Conservation (phyloP, 1,140 invertebrate genomes). For the Drosophila busckii region DNA sequence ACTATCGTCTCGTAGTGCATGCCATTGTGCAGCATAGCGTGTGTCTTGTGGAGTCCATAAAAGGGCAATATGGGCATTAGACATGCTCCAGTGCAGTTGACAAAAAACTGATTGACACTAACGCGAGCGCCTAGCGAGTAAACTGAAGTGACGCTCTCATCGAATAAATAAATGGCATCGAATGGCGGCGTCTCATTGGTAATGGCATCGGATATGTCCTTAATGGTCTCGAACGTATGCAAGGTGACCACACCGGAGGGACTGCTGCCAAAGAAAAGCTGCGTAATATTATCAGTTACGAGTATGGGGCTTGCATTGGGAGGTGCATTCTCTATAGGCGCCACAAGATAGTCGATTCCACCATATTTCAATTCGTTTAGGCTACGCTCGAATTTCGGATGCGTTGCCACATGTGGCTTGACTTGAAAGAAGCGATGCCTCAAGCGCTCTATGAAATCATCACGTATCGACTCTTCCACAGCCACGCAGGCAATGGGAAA, state of each 20-base stretch:
- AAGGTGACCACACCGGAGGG: conserved; percentile 40
- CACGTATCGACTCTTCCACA: conserved; percentile 32
- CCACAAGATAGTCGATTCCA: conserved; percentile 32
- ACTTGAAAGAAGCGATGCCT: conserved; percentile 43
- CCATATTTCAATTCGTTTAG: conserved; percentile 15
- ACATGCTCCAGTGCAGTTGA: conserved; percentile 49
- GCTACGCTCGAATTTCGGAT: conserved; percentile 38
- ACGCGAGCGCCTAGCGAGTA: conserved; percentile 25
- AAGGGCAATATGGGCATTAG: conserved; percentile 36
- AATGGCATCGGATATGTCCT: conserved; percentile 11
- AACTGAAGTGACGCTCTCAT: conserved; percentile 33
- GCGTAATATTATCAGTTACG: conserved; percentile 35
- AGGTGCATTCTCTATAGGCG: conserved; percentile 34
- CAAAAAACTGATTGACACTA: conserved; percentile 35
- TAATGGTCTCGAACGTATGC: conserved; percentile 22
- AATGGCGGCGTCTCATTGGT: conserved; percentile 24
- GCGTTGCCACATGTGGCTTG: conserved; percentile 45
- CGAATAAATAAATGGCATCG: conserved; percentile 35
- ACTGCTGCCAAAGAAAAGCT: conserved; percentile 41
- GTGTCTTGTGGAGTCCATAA: conserved; percentile 11
- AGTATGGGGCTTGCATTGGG: conserved; percentile 49
- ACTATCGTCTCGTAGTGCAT: conserved; percentile 46
- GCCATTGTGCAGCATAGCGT: conserved; percentile 26
- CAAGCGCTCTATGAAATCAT: conserved; percentile 44
- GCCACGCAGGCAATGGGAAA: conserved; percentile 45